Conservation (phyloP, 2,888 invertebrate species). For the Cryptosula pallasiana region DNA sequence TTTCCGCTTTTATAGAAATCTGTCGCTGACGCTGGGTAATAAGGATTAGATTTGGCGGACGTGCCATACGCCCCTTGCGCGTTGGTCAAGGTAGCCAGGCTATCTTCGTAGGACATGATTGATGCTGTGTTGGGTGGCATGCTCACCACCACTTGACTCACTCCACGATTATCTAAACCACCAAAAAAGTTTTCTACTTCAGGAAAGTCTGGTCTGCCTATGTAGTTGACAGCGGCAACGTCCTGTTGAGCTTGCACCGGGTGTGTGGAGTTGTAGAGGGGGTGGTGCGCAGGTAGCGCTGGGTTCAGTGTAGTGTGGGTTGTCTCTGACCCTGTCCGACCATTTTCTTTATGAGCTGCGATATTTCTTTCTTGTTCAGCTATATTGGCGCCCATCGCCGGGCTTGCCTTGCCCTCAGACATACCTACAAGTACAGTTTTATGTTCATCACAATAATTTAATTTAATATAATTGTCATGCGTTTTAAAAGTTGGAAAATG, state of each 20-base stretch:
- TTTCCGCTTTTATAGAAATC: background rate
- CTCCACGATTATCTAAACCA: background rate
- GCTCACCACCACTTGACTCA: background rate
- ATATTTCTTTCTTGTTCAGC: background rate
- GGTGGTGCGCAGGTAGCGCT: background rate
- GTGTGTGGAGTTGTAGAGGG: background rate
- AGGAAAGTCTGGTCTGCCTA: background rate
- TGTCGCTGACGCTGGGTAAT: background rate
- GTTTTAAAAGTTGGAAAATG: background rate
- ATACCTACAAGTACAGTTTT: background rate
- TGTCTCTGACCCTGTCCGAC: background rate
- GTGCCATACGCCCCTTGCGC: background rate
- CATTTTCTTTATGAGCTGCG: background rate
- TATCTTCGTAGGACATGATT: conserved; percentile 6
- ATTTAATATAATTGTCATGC: background rate
- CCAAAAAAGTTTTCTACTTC: conserved; percentile 16
- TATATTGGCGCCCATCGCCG: background rate
- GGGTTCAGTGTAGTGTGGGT: conserved; percentile 9
- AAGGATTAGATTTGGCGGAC: background rate
- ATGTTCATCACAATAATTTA: background rate
- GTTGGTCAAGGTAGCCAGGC: background rate
- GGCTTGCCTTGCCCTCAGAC: conserved; percentile 5
- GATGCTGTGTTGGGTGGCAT: background rate
- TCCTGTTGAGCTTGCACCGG: background rate
- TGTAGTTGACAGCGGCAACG: background rate